phyloP scores from a whole-genome alignment of 2,888 invertebrate genomes.

The Taenaris catops region DNA sequence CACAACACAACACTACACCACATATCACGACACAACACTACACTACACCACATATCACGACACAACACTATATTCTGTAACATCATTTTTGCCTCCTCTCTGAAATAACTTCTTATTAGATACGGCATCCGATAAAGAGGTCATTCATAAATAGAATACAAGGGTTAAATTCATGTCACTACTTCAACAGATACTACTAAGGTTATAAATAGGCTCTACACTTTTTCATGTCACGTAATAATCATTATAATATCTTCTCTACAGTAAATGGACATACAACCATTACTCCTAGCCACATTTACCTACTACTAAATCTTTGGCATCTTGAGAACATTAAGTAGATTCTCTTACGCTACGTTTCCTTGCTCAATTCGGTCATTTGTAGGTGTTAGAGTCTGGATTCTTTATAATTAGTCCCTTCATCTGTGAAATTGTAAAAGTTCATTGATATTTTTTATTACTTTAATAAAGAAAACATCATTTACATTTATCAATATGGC shows the following conservation, averaged over 20 bases:
- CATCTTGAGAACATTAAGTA: constrained; percentile 51
- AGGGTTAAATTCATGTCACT: constrained; percentile 52
- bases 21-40: no score
- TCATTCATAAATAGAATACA: neutral
- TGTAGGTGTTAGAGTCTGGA: constrained; percentile 29
- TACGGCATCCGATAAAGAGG: no score
- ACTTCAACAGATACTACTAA: constrained; percentile 43
- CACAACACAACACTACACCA: no score
- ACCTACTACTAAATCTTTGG: constrained; percentile 54
- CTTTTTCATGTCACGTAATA: constrained; percentile 37
- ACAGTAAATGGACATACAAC: constrained; percentile 77
- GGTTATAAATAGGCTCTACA: constrained; percentile 23
- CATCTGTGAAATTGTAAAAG: constrained; percentile 50
- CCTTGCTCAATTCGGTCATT: constrained; percentile 16
- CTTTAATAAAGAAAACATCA: no score
- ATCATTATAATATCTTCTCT: constrained; percentile 44
- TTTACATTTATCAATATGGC: no score
- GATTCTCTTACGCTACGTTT: constrained; percentile 24
- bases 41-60: no score
- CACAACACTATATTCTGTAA: no score
- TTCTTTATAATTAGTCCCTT: constrained; percentile 46
- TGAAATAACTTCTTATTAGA: no score
- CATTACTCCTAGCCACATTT: constrained; percentile 53
- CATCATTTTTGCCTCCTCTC: no score
- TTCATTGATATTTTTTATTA: constrained; percentile 1